Conservation (phyloP, 1,140 invertebrate genomes). For the Magallana gigas region DNA sequence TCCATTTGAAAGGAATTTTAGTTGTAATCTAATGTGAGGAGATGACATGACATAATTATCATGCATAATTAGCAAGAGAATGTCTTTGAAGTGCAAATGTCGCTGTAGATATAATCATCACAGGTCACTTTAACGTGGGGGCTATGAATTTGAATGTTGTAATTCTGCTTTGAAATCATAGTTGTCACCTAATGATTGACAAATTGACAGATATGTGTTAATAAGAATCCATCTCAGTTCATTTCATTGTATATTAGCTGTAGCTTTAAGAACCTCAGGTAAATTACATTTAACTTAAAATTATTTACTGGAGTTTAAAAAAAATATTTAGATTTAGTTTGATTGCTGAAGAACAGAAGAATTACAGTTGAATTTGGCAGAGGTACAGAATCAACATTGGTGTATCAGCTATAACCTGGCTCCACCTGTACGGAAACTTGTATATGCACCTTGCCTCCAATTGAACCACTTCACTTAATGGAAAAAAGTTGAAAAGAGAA, state of each 20-base stretch:
- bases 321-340: too few relatives aligned
- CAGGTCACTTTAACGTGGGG: neutral
- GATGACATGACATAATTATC: neutral
- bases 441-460: neutral
- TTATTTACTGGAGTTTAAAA: too few relatives aligned
- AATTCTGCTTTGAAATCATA: too few relatives aligned
- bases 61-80: neutral
- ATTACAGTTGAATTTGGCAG: neutral
- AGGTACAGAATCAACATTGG: constrained; percentile 1
- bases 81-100: neutral
- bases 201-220: too few relatives aligned
- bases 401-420: neutral
- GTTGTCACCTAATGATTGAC: too few relatives aligned
- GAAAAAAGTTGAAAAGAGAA: neutral
- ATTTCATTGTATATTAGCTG: too few relatives aligned
- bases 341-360: too few relatives aligned
- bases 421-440: neutral
- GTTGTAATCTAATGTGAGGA: neutral
- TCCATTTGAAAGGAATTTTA: too few relatives aligned
- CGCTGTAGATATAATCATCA: neutral
- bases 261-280: too few relatives aligned
- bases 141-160: too few relatives aligned
- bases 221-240: too few relatives aligned
- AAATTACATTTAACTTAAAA: too few relatives aligned
- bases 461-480: constrained; percentile 10